These are phyloP conservation scores for Delia radicum DNA, from an alignment of 1,140 invertebrate species.

Conservation along the genomic window DNA sequence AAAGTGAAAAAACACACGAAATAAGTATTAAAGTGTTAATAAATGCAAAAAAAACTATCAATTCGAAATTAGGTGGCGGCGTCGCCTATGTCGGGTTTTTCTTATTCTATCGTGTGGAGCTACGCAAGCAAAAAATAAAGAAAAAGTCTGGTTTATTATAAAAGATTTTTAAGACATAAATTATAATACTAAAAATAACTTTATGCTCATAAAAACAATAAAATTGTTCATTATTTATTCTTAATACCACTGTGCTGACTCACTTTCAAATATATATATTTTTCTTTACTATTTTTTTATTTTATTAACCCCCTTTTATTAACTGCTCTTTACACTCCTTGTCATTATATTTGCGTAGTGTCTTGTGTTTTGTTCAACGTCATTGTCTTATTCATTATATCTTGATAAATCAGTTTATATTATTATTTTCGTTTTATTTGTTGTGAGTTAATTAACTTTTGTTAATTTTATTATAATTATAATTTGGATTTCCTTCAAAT, in stretches of 20 bases:
- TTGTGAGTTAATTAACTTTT: no score
- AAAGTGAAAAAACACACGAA: neutral
- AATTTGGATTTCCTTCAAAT: no score
- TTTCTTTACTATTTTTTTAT: neutral
- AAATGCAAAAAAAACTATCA: neutral
- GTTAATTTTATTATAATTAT: no score
- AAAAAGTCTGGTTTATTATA: neutral
- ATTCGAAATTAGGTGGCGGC: constrained; percentile 15
- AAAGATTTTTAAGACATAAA: neutral
- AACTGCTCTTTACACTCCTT: neutral
- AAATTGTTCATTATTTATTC: neutral
- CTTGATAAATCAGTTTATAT: neutral
- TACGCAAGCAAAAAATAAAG: neutral
- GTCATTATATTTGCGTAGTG: no score
- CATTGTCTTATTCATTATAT: neutral
- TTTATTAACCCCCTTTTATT: neutral
- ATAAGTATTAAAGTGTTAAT: neutral
- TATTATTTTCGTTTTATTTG: neutral
- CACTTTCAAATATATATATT: constrained; percentile 8
- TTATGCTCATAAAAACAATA: neutral
- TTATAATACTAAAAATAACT: neutral
- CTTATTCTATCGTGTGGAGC: no score
- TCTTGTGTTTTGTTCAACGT: constrained; percentile 3
- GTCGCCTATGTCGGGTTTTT: neutral
- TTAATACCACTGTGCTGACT: neutral